Conservation (phyloP, 2,113 vertebrate genomes). For the Alethe castanea region DNA sequence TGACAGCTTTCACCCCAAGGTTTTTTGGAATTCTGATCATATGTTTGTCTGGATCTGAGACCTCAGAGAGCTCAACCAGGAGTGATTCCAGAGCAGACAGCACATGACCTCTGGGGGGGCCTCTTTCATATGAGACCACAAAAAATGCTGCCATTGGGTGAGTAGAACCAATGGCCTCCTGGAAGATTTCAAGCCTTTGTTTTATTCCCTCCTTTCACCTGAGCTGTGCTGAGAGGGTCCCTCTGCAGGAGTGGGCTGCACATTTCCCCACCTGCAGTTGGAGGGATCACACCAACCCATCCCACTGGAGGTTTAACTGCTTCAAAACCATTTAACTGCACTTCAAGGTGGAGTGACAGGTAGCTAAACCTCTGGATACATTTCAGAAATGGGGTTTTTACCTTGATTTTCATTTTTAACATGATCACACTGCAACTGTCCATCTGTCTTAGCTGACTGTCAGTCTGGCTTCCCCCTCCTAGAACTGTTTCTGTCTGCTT, state of each 20-base stretch:
- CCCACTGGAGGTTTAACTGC: not conserved
- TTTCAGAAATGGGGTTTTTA: not conserved
- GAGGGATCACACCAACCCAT: not conserved
- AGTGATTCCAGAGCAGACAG: not conserved
- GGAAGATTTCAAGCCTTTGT: not conserved
- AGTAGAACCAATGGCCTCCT: not conserved
- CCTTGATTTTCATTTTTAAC: not conserved
- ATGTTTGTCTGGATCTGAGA: not conserved
- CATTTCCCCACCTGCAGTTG: not conserved
- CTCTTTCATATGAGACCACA: not conserved
- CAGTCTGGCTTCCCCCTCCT: not conserved
- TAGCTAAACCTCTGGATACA: not conserved
- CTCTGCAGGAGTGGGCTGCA: not conserved
- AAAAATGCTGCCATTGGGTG: not conserved
- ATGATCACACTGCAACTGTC: not conserved
- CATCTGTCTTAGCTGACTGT: not conserved
- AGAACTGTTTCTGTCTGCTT: not conserved
- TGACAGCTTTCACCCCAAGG: not conserved
- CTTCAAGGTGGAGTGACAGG: not conserved
- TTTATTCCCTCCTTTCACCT: not conserved
- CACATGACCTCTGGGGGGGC: fast-evolving
- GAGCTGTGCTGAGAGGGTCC: not conserved
- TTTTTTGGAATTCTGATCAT: not conserved
- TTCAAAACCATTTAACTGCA: not conserved
- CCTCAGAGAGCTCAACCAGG: not conserved